A percentile compares a stretch with the other conserved stretches of the same genome.
phyloP scores from a whole-genome alignment of 2,888 invertebrate genomes.

The Yponomeuta plumbellus region DNA sequence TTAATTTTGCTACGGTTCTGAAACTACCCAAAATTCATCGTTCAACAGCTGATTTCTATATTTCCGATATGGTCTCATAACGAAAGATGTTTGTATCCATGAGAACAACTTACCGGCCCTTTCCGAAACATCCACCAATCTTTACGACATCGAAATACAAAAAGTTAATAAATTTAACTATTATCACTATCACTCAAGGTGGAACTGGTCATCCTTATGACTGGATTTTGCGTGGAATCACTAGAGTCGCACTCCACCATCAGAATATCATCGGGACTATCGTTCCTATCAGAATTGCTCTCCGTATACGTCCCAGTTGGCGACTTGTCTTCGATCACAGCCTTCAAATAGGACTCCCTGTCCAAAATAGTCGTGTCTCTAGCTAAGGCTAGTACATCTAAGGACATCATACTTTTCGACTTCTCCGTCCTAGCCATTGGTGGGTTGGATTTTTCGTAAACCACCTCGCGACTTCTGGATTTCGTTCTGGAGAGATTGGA shows the following conservation, averaged over 20 bases:
- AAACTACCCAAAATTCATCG: too few species aligned
- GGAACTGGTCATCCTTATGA: conserved; percentile 68
- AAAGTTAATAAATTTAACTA: conserved; percentile 39
- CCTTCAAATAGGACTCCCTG: conserved; percentile 63
- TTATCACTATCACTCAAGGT: conserved; percentile 66
- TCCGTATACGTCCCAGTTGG: conserved; percentile 67
- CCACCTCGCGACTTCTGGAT: conserved; percentile 57
- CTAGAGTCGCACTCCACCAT: conserved; percentile 71
- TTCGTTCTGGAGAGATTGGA: conserved; percentile 50
- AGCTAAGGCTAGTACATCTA: conserved; percentile 62
- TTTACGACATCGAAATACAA: neutral
- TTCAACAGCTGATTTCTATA: too few species aligned
- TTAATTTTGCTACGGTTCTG: too few species aligned
- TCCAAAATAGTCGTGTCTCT: conserved; percentile 61
- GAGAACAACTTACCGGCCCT: too few species aligned
- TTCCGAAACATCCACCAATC: too few species aligned
- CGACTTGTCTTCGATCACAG: conserved; percentile 68
- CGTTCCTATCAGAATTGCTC: conserved; percentile 66
- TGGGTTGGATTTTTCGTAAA: conserved; percentile 50
- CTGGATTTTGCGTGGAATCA: conserved; percentile 65
- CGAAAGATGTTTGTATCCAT: too few species aligned
- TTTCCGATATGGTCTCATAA: too few species aligned
- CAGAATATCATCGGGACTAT: conserved; percentile 65
- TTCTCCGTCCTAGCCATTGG: conserved; percentile 57
- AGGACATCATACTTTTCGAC: conserved; percentile 70